These are phyloP conservation scores for Adoxophyes honmai DNA, from an alignment of 1,140 invertebrate species.

Conservation along the genomic window DNA sequence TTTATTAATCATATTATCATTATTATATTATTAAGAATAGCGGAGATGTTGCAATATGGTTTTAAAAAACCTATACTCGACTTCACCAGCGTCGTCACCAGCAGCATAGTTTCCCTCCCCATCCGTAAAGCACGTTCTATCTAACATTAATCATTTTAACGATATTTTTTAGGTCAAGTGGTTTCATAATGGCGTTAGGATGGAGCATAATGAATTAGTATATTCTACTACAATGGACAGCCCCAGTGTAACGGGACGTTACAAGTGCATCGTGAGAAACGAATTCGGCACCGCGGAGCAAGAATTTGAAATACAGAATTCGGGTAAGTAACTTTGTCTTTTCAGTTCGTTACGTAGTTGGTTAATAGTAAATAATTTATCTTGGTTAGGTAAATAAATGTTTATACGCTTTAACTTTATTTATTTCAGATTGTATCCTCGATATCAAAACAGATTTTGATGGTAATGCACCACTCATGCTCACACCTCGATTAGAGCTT, in stretches of 20 bases:
- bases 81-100: no score
- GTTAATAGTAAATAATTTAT: neutral
- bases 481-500: neutral
- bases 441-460: constrained; percentile 17
- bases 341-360: neutral
- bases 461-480: constrained; percentile 23
- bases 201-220: constrained; percentile 21
- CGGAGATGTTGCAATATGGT: no score
- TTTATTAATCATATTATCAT: no score
- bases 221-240: constrained; percentile 23
- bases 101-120: no score
- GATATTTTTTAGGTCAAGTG: constrained; percentile 31
- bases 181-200: constrained; percentile 25
- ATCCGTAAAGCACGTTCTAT: no score
- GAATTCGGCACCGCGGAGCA: constrained; percentile 34
- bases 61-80: no score
- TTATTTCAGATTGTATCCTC: constrained; percentile 29
- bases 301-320: constrained; percentile 26
- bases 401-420: neutral
- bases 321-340: constrained; percentile 29
- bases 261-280: constrained; percentile 39
- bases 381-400: neutral
- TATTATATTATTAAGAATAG: no score
- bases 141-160: no score
- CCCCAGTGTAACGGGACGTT: constrained; percentile 29